Evolutionary conservation across 1,140 invertebrate genomes (phyloP).

Genomic region (Grapholita molesta): DNA sequence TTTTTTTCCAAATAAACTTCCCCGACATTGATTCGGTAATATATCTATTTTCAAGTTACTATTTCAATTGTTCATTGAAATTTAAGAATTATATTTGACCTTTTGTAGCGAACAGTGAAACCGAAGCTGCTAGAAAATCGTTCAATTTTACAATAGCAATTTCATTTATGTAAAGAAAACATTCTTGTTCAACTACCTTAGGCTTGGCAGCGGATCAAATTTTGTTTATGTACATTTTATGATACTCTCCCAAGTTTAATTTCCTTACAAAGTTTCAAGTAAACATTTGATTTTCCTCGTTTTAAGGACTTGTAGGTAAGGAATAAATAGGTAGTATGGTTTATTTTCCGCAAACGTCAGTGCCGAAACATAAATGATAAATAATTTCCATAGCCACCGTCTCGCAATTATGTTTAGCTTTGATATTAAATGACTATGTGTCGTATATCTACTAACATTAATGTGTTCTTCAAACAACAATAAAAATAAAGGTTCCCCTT

Average conservation of each 20-base stretch:
- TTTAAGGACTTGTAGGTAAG: neutral
- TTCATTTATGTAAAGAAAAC: neutral
- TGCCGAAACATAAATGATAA: no score
- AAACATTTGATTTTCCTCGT: neutral
- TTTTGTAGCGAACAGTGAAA: neutral
- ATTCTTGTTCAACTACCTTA: neutral
- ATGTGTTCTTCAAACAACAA: neutral
- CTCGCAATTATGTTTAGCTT: no score
- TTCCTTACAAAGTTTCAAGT: neutral
- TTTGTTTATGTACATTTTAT: neutral
- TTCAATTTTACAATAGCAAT: neutral
- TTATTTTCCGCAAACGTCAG: no score
- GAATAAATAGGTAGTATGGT: no score
- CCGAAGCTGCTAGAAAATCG: neutral
- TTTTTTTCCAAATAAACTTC: conserved; percentile 16
- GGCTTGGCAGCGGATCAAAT: neutral
- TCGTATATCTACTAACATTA: no score
- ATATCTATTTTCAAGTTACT: neutral
- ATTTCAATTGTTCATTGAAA: neutral
- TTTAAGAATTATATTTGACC: neutral
- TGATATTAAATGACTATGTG: no score
- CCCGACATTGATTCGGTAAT: neutral
- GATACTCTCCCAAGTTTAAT: neutral
- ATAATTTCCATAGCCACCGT: no score
- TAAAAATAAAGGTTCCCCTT: neutral